Percentiles rank a stretch among this genome's conserved stretches.
Conservation (phyloP, 2,797 vertebrate genomes). For the Pangasius djambal region DNA sequence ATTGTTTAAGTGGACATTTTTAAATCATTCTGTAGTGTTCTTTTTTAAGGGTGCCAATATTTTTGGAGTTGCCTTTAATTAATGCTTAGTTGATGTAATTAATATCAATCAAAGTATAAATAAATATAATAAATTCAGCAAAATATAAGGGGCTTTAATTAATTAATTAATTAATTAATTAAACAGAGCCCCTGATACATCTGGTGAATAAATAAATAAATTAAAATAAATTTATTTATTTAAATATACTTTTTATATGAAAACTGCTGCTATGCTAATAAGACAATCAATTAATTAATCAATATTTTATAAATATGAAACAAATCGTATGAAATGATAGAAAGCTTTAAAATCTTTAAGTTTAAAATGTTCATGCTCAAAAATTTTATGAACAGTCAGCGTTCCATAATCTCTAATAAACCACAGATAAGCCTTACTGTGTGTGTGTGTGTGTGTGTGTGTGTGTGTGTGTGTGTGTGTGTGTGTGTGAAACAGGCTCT, state of each 20-base stretch:
- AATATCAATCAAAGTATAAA: neutral
- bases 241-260: too few species aligned
- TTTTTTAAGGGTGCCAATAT: neutral
- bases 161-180: neutral
- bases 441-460: conserved; percentile 19
- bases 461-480: neutral
- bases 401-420: neutral
- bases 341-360: neutral
- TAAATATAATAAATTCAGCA: neutral
- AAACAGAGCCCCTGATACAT: too few species aligned
- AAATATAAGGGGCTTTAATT: neutral
- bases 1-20: neutral
- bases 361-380: neutral
- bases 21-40: neutral
- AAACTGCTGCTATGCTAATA: neutral
- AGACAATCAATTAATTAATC: neutral
- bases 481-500: neutral
- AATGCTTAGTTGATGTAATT: neutral
- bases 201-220: neutral
- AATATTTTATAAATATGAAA: neutral
- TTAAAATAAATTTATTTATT: neutral
- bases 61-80: neutral
- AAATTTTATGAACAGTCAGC: neutral
- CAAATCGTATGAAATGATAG: neutral
- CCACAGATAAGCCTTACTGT: neutral